A percentile compares a stretch with the other conserved stretches of the same genome.
These are phyloP conservation scores for Tychaedon coryphoeus DNA, from an alignment of 2,113 vertebrate species.

Conservation along the genomic window DNA sequence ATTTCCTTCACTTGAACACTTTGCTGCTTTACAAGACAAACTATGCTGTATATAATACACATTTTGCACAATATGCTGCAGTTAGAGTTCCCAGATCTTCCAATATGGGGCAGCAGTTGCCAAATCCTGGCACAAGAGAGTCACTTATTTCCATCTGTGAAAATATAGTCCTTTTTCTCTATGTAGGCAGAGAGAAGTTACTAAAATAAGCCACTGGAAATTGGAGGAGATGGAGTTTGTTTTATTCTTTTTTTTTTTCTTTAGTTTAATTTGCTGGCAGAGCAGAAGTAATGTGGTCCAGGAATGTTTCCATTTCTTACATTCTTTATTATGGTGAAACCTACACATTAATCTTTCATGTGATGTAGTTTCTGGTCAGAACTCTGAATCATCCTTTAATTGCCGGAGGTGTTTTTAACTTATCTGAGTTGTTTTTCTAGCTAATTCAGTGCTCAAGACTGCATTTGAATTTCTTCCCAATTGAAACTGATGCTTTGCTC, in stretches of 20 bases:
- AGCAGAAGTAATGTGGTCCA: background rate
- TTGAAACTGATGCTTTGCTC: conserved; percentile 39
- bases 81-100: conserved; percentile 52
- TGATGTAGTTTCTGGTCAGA: conserved; percentile 42
- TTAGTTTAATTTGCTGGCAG: background rate
- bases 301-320: conserved; percentile 32
- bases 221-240: background rate
- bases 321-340: conserved; percentile 30
- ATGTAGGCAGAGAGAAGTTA: conserved; percentile 11
- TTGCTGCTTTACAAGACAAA: background rate
- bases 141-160: conserved; percentile 38
- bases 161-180: conserved; percentile 4
- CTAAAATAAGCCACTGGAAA: conserved; percentile 25
- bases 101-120: conserved; percentile 65
- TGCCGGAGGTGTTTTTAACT: conserved; percentile 37
- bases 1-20: background rate
- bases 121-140: conserved; percentile 43
- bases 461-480: conserved; percentile 17
- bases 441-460: background rate
- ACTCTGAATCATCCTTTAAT: conserved; percentile 37
- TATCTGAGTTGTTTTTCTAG: conserved; percentile 12
- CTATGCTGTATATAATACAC: background rate
- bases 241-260: background rate
- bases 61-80: conserved; percentile 4
- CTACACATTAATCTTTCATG: background rate